These are phyloP conservation scores for Glareola pratincola DNA, from an alignment of 2,113 vertebrate genomes.

Conservation along the genomic window DNA sequence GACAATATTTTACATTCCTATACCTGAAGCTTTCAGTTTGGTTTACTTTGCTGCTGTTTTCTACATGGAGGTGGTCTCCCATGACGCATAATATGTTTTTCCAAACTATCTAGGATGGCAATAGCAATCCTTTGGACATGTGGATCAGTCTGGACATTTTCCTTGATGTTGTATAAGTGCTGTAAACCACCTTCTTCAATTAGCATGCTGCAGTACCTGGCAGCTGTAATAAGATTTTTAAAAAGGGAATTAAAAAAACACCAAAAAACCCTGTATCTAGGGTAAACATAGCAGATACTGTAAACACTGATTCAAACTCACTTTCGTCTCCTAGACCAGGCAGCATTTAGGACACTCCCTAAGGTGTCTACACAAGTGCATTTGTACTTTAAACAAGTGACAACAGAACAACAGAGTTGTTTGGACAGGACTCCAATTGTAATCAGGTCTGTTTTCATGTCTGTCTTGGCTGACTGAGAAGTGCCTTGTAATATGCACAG, in stretches of 20 bases:
- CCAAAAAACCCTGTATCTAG: background rate
- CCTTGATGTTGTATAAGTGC: constrained; percentile 87
- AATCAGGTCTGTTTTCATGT: background rate
- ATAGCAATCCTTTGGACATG: constrained; percentile 87
- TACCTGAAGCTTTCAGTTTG: constrained; percentile 71
- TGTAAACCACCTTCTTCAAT: constrained; percentile 94
- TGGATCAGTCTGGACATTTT: constrained; percentile 86
- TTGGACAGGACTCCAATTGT: background rate
- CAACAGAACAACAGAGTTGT: background rate
- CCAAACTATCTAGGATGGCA: constrained; percentile 92
- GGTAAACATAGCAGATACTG: background rate
- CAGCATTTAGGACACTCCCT: background rate
- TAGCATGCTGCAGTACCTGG: constrained; percentile 97
- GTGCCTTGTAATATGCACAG: background rate
- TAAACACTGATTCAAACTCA: background rate
- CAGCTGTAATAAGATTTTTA: constrained; percentile 74
- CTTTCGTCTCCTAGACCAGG: background rate
- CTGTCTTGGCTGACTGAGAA: background rate
- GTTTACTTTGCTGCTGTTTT: constrained; percentile 71
- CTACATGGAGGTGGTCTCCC: constrained; percentile 78
- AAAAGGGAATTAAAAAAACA: background rate
- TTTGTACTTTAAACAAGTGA: background rate
- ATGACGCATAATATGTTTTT: constrained; percentile 87
- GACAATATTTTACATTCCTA: constrained; percentile 48
- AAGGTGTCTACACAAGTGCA: background rate